phyloP scores from a whole-genome alignment of 1,140 invertebrate species.

The Magallana ariakensis region DNA sequence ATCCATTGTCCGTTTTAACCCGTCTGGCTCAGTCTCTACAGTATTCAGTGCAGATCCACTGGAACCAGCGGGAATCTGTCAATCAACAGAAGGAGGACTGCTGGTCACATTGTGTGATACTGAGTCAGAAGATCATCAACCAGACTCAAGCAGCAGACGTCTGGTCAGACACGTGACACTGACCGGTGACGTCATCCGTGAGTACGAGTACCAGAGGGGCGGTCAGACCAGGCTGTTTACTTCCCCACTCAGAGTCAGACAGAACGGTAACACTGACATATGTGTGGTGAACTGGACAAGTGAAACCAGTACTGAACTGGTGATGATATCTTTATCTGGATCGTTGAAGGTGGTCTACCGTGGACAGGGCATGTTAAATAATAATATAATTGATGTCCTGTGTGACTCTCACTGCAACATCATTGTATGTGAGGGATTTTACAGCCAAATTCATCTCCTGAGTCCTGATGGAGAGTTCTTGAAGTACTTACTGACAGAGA shows the following conservation, averaged over 20 bases:
- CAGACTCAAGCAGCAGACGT: not conserved
- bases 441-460: not conserved
- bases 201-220: not conserved
- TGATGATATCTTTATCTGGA: not conserved
- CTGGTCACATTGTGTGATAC: not conserved
- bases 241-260: not conserved
- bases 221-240: not conserved
- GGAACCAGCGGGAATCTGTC: not conserved
- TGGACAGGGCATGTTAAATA: not conserved
- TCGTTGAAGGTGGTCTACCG: not conserved
- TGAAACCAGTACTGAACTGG: not conserved
- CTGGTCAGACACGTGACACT: not conserved
- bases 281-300: not conserved
- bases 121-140: not conserved
- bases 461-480: constrained; percentile 25
- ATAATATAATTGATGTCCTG: not conserved
- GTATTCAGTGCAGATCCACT: not conserved
- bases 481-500: not conserved
- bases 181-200: not conserved
- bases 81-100: not conserved
- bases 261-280: constrained; percentile 4
- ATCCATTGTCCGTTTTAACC: not conserved
- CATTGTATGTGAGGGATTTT: not conserved
- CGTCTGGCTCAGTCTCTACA: not conserved
- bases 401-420: constrained; percentile 32